Evolutionary conservation across 2,113 vertebrate species (phyloP).

Genomic region (Ochotona curzoniae): DNA sequence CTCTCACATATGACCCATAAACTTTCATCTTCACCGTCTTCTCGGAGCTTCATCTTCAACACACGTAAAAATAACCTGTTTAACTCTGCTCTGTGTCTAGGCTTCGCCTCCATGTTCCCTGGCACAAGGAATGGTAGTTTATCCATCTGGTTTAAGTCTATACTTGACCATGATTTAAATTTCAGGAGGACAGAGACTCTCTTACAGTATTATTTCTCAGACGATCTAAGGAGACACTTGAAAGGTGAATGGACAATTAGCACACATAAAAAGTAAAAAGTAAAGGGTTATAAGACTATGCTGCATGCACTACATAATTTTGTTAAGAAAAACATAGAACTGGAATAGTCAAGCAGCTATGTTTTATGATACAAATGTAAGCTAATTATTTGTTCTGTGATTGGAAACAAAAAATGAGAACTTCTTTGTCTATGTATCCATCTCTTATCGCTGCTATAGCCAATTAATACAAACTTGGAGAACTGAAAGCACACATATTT

Average conservation of each 20-base stretch:
- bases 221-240: neutral
- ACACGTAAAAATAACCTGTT: neutral
- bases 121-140: neutral
- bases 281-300: neutral
- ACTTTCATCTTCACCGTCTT: neutral
- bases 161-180: neutral
- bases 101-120: neutral
- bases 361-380: conserved; percentile 7
- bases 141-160: neutral
- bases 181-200: neutral
- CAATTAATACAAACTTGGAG: neutral
- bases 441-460: neutral
- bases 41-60: neutral
- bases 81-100: neutral
- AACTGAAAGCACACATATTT: neutral
- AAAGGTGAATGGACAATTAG: neutral
- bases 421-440: neutral
- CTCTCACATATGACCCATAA: neutral
- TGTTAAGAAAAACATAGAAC: neutral
- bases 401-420: neutral
- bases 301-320: neutral
- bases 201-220: neutral
- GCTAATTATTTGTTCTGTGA: too few relatives aligned
- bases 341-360: neutral
- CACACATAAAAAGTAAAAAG: neutral